Evolutionary conservation across 2,797 vertebrate species (phyloP).

Genomic region (Coregonus sp.): DNA sequence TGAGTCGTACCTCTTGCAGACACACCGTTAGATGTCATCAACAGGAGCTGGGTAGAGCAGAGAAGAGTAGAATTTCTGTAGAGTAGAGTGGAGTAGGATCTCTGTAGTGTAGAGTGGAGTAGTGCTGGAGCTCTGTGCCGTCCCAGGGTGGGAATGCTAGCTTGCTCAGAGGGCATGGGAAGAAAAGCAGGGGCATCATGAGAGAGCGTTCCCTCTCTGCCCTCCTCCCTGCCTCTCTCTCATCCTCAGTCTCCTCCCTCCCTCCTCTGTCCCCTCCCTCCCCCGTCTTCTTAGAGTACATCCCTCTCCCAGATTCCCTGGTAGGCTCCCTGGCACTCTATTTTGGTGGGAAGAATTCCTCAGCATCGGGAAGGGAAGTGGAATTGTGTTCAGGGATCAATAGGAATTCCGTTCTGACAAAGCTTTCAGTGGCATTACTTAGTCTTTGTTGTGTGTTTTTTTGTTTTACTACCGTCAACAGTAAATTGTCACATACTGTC

Average conservation of each 20-base stretch:
- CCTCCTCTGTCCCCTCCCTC: conserved; percentile 49
- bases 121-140: conserved; percentile 53
- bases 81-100: neutral
- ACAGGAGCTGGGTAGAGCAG: neutral
- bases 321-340: conserved; percentile 63
- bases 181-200: conserved; percentile 75
- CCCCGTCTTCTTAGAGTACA: conserved; percentile 43
- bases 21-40: neutral
- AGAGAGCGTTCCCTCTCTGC: conserved; percentile 52
- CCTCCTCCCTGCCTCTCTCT: conserved; percentile 43
- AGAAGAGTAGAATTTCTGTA: neutral
- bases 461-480: neutral
- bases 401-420: conserved; percentile 75
- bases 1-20: neutral
- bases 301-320: conserved; percentile 66
- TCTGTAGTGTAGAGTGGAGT: conserved; percentile 42
- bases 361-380: conserved; percentile 87
- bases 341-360: conserved; percentile 87
- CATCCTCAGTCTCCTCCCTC: neutral
- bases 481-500: conserved; percentile 9
- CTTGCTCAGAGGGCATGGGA: conserved; percentile 71
- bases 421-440: conserved; percentile 59
- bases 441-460: conserved; percentile 15
- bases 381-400: conserved; percentile 98
- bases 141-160: conserved; percentile 68